Conservation (phyloP, 2,113 vertebrate species). For the Malurus alboscapulatus region DNA sequence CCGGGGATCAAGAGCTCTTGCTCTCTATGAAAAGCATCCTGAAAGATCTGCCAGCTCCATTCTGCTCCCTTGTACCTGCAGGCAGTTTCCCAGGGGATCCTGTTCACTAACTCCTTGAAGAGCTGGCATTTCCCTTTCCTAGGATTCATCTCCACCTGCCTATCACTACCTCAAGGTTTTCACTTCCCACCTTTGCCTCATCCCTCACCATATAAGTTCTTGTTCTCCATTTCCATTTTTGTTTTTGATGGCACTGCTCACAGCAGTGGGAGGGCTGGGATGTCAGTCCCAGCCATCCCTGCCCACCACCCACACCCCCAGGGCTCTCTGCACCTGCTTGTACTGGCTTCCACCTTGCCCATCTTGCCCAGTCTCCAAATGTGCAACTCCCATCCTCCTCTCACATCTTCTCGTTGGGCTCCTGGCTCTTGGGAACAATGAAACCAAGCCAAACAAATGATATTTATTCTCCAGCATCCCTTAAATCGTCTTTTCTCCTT, state of each 20-base stretch:
- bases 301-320: accelerated
- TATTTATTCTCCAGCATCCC: background rate
- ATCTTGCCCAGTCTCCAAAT: background rate
- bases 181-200: background rate
- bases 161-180: conserved; percentile 51
- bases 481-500: background rate
- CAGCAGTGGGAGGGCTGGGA: background rate
- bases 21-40: background rate
- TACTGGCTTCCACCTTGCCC: background rate
- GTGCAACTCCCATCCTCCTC: background rate
- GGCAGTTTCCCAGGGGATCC: background rate
- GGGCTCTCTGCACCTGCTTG: background rate
- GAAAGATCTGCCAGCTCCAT: background rate
- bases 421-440: background rate
- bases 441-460: background rate
- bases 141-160: background rate
- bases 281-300: background rate
- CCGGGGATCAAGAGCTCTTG: background rate
- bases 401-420: background rate
- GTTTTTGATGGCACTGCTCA: background rate
- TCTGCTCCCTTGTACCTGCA: background rate
- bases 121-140: background rate
- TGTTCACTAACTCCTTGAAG: background rate
- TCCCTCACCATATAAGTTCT: background rate
- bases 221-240: background rate